Base-by-base conservation (phyloP, 23 tunicate species). In the Ascidia mentula region DNA sequence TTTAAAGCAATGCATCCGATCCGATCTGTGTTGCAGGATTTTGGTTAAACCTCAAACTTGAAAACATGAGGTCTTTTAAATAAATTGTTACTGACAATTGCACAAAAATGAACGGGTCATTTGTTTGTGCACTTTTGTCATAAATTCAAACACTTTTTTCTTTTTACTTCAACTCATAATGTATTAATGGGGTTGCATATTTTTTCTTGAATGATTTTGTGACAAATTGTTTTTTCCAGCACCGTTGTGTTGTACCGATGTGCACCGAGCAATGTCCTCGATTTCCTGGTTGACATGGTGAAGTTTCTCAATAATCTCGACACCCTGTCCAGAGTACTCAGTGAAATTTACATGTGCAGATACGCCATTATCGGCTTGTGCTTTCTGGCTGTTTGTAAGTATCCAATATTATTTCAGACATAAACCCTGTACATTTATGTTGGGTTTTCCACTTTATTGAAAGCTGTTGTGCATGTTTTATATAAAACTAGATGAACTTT, bases 341-440 rank as follows among this genome's bases (percentile, higher is more conserved):
- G 84, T 37, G 97, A 92, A 60, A 87, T 92, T 7, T 92, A 92
- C 82, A 28, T 87, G 86, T 89, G 89, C 46, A 40, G 97, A 60
- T 87, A 83, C 34, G 85, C 97, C 36, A 92, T 92, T 34, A 74
- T 87, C 15, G 86, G 89, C 20, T 79, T 92, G 9, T 92, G 97
- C 75, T 87, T 87, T 53, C 46, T 87, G 28, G 87, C 97, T 2
- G 76, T 92, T 6, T 70, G 97, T 92, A 69, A 87, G 97, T 87
- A 60, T 6, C 24, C 1, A n/a, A n/a, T n/a, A n/a, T n/a, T n/a
- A n/a, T n/a, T n/a, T n/a, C n/a, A n/a, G n/a, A n/a, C n/a, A n/a
- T n/a, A n/a, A n/a, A n/a, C n/a, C n/a, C n/a, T n/a, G n/a, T n/a
- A n/a, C n/a, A n/a, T n/a, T n/a, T n/a, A n/a, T n/a, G n/a, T n/a